Evolutionary conservation across 1,140 invertebrate genomes (phyloP).

Genomic region (Drosophila pachea): DNA sequence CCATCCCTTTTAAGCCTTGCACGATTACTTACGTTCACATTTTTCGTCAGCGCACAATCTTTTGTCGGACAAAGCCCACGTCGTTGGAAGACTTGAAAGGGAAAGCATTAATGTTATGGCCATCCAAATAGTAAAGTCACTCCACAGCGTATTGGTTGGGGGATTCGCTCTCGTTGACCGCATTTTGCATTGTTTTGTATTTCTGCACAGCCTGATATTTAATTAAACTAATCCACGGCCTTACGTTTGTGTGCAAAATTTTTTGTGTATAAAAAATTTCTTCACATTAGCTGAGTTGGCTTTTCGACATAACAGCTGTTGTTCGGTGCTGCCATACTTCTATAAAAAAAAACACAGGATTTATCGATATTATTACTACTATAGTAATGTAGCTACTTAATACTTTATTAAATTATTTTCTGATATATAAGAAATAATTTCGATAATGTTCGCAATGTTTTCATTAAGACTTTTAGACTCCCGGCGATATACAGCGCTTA

Average conservation of each 20-base stretch:
- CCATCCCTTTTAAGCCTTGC: neutral
- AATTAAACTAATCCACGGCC: conserved; percentile 38
- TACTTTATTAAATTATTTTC: too few relatives aligned
- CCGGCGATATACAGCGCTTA: too few relatives aligned
- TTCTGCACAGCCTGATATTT: conserved; percentile 22
- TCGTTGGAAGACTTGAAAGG: conserved; percentile 59
- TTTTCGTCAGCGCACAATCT: conserved; percentile 82
- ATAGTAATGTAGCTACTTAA: too few relatives aligned
- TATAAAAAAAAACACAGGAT: conserved; percentile 7
- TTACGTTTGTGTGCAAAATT: conserved; percentile 35
- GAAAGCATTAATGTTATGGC: conserved; percentile 37
- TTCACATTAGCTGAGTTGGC: conserved; percentile 60
- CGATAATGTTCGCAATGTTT: too few relatives aligned
- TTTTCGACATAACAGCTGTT: conserved; percentile 62
- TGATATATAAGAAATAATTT: too few relatives aligned
- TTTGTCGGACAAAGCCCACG: conserved; percentile 81
- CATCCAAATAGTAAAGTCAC: conserved; percentile 35
- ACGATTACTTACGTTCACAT: conserved; percentile 81
- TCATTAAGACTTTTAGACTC: too few relatives aligned
- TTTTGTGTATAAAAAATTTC: conserved; percentile 71
- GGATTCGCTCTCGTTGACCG: conserved; percentile 49
- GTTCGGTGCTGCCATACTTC: conserved; percentile 20
- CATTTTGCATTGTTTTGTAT: conserved; percentile 69
- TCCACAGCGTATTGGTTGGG: conserved; percentile 43
- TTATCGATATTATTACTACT: neutral